Evolutionary conservation across 2,113 vertebrate genomes (phyloP), one percentile per base, ranked within the genome.

Genomic region (Elaphurus davidianus): DNA sequence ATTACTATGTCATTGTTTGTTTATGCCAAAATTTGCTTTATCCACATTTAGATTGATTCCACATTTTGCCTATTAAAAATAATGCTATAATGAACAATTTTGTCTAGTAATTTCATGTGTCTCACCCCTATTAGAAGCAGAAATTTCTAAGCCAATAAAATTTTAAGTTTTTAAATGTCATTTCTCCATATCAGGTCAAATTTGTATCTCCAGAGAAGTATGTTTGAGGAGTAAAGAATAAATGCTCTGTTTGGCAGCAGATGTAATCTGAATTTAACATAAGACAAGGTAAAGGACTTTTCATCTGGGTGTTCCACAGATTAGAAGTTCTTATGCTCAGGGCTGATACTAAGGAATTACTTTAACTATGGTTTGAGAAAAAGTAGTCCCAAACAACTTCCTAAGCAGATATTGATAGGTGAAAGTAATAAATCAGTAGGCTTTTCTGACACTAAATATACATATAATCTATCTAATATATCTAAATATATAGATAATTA

Each of bases 181-280:
- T 87, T 97, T 95, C 47, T 15, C 27, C 28, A 94, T 64, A 97
- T 95, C 13, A 82, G n/a, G 28, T 88, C 59, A 91, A 96, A 82
- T 33, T 83, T 88, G 0, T 33, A 62, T 93, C 28, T 71, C 88
- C 30, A 91, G 55, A 94, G 71, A 87, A 94, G 33, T 57, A 16
- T 23, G 40, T 88, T 59, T 92, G 82, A 94, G 87, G n/a, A 85
- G 7, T 74, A 30, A 82, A 83, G 54, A 96, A 19, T 43, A 74
- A 85, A 92, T 71, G 2, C 8, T 57, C 15, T 23, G 6, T 76
- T 95, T 90, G 74, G 11, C 45, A 47, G 23, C 6, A 94, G 57
- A 43, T 54, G 10, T 23, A 55, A 76, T 85, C 23, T 52, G 7
- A 27, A 67, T 78, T 93, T 91, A 87, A 78, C 3, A 52, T 28